Base-by-base conservation (phyloP, 2,797 vertebrate genomes). In the Chanos chanos region DNA sequence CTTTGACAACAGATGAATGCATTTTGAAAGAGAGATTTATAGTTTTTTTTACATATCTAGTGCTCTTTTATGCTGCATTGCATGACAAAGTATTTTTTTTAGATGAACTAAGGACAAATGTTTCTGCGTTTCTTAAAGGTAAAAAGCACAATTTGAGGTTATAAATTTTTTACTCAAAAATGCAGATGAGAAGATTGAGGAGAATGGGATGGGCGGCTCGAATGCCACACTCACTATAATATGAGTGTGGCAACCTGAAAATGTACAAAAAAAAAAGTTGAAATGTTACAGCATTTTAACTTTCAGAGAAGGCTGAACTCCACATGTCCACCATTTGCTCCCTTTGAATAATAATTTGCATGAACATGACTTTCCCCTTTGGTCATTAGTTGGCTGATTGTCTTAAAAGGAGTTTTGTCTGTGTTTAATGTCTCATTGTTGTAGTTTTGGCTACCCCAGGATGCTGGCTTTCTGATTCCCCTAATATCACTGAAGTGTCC, bases 101-200 rank as follows among this genome's bases (percentile, higher is more conserved):
- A 40, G 64, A 64, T 57, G 59, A 63, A 63, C 66, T 68, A 68
- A 51, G 59, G 31, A 16, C 44, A 27, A 58, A 66, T 63, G 45
- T 62, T 68, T 57, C 39, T 52, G 66, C 31, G 24, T 54, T 53
- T 62, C 39, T 37, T 49, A 36, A 30, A 60, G 60, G 53, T 63
- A 36, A 53, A 48, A 63, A 45, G 22, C 37, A n/a, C 44, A 63
- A 50, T 28, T 47, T n/a, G n/a, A n/a, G n/a, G n/a, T n/a, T n/a
- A n/a, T n/a, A n/a, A n/a, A n/a, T n/a, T n/a, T n/a, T n/a, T n/a
- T n/a, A n/a, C n/a, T n/a, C n/a, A n/a, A n/a, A n/a, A n/a, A n/a
- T n/a, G n/a, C n/a, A n/a, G n/a, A n/a, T n/a, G n/a, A n/a, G n/a
- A n/a, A n/a, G n/a, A n/a, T n/a, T n/a, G n/a, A n/a, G n/a, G n/a